Conservation (phyloP, 1,140 invertebrate genomes). For the Glomeris maerens region DNA sequence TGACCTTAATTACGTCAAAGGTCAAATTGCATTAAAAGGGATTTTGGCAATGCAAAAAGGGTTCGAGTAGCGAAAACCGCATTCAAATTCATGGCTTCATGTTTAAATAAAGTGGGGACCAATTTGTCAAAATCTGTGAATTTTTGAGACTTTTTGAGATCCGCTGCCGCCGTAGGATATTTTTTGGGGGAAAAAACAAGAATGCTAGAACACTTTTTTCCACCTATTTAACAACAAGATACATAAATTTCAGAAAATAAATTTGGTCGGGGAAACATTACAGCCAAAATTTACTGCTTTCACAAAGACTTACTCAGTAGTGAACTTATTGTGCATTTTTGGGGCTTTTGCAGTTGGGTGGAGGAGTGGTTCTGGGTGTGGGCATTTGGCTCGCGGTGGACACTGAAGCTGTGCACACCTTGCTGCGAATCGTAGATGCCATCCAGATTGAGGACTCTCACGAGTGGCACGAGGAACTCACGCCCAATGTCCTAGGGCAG, state of each 20-base stretch:
- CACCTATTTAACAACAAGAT: neutral
- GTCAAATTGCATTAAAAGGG: no score
- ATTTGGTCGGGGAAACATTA: no score
- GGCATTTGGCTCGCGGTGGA: constrained; percentile 62
- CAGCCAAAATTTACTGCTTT: no score
- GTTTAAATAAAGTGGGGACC: no score
- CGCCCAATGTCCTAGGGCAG: constrained; percentile 41
- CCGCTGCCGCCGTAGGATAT: neutral
- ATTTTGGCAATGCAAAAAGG: no score
- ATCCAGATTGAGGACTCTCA: constrained; percentile 37
- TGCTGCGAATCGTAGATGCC: constrained; percentile 41
- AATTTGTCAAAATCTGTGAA: no score
- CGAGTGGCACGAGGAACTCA: constrained; percentile 38
- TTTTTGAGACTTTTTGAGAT: no score
- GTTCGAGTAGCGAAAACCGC: no score
- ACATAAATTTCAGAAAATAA: neutral
- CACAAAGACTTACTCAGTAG: neutral
- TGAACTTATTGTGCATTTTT: neutral
- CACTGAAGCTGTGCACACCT: constrained; percentile 46
- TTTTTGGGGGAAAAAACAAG: neutral
- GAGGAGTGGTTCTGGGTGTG: constrained; percentile 51
- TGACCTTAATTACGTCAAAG: no score
- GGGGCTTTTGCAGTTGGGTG: constrained; percentile 45
- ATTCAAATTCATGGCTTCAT: no score
- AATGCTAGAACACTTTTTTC: neutral